Percentiles rank a stretch among this genome's conserved stretches.
Evolutionary conservation across 2,797 vertebrate genomes (phyloP).

Genomic region (Rhinoraja longicauda): DNA sequence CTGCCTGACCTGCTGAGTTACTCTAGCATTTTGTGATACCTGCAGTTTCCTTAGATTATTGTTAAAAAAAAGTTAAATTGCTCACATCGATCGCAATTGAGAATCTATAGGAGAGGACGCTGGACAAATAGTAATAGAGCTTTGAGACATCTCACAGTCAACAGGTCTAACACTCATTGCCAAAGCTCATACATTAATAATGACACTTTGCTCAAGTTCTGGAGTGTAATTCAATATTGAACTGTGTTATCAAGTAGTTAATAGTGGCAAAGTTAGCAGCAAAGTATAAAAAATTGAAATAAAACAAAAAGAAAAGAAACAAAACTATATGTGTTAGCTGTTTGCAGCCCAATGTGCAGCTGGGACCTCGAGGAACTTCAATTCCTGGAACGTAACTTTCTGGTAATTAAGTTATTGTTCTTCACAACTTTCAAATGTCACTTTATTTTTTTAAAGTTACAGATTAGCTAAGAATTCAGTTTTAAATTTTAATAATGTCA

Average conservation of each 20-base stretch:
- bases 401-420: background rate
- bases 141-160: background rate
- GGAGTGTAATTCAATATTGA: background rate
- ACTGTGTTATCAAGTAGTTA: background rate
- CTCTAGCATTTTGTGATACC: too few species aligned
- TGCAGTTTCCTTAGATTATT: too few species aligned
- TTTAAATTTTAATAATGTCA: background rate
- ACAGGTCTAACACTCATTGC: background rate
- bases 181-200: background rate
- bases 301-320: background rate
- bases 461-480: background rate
- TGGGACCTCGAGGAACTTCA: background rate
- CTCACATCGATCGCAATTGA: background rate
- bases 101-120: background rate
- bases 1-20: too few species aligned
- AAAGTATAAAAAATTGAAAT: background rate
- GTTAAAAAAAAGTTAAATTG: background rate
- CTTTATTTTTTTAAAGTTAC: background rate
- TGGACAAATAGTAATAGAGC: background rate
- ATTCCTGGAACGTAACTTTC: background rate
- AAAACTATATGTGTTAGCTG: background rate
- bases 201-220: background rate
- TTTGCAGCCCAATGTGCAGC: background rate
- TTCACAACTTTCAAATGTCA: too few species aligned
- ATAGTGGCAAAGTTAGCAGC: background rate